Evolutionary conservation across 2,797 vertebrate species (phyloP), one percentile per base, ranked within the genome.

Genomic region (Pristis pectinata): DNA sequence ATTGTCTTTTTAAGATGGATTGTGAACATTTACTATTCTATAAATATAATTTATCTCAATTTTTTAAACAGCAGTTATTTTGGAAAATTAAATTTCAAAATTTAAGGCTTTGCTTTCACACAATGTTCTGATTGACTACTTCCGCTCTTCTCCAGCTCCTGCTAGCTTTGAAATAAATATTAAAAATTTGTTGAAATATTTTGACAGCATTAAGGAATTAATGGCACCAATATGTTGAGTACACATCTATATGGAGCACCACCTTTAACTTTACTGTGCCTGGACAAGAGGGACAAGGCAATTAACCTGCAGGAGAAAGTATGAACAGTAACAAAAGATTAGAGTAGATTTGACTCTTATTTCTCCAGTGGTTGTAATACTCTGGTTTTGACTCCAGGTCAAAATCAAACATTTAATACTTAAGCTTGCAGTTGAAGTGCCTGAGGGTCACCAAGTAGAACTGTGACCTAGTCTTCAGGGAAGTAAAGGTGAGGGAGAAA

Each of bases 241-340:
- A n/a, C n/a, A n/a, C n/a, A n/a, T n/a, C n/a, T n/a, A n/a, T n/a
- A n/a, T n/a, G n/a, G n/a, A n/a, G 17, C 24, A 3, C 61, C 41
- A 10, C 19, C 53, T 67, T 37, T 91, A 87, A 22, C 6, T 34
- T 91, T 37, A 24, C 6, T 64, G 59, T 89, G n/a, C 59, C 87
- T 67, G 87, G 61, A 0, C 61, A 67, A 61, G n/a, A 24, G 83
- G 53, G 83, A 34, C 49, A 0, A 2, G 3, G 30, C 2, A 56
- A 59, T 17, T 87, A 15, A n/a, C 17, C 53, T n/a, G 53, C 13
- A 9, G 30, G 30, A 34, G 11, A 13, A 87, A 87, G 30, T 59
- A 56, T 87, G 15, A 87, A 87, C 53, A 87, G 15, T 91, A 24
- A n/a, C 87, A 91, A 91, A 91, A 61, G 59, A 91, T 22, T 61